These are phyloP conservation scores for Clarias batrachus DNA, from an alignment of 2,113 vertebrate genomes.

Conservation along the genomic window DNA sequence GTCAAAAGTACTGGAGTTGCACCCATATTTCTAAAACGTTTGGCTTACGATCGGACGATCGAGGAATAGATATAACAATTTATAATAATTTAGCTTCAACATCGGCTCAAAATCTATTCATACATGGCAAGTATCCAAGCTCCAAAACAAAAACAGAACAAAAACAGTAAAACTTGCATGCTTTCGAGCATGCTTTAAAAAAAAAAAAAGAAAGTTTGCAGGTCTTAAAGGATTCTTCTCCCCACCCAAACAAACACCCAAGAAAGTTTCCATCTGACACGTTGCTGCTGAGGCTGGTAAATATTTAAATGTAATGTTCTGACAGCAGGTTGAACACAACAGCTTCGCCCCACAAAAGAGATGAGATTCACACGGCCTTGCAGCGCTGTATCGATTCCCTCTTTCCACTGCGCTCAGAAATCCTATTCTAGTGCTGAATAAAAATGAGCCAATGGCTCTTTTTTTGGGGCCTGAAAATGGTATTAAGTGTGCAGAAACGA, in stretches of 20 bases:
- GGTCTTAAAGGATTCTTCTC: constrained; percentile 16
- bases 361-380: constrained; percentile 39
- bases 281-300: constrained; percentile 36
- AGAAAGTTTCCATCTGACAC: constrained; percentile 43
- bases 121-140: constrained; percentile 5
- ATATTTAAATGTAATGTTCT: constrained; percentile 62
- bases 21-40: neutral
- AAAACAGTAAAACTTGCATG: neutral
- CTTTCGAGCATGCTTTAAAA: neutral
- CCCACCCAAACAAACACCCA: neutral
- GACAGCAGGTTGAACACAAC: constrained; percentile 39
- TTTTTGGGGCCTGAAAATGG: constrained; percentile 30
- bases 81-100: neutral
- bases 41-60: too few species aligned
- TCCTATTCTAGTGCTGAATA: constrained; percentile 45
- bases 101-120: neutral
- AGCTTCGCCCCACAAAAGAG: constrained; percentile 47
- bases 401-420: constrained; percentile 28
- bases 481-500: constrained; percentile 33
- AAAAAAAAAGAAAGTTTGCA: constrained; percentile 6
- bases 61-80: too few species aligned
- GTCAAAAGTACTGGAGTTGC: neutral
- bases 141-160: neutral
- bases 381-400: constrained; percentile 41
- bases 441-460: constrained; percentile 43